phyloP scores from a whole-genome alignment of 1,140 invertebrate species.

The Brachionus plicatilis region DNA sequence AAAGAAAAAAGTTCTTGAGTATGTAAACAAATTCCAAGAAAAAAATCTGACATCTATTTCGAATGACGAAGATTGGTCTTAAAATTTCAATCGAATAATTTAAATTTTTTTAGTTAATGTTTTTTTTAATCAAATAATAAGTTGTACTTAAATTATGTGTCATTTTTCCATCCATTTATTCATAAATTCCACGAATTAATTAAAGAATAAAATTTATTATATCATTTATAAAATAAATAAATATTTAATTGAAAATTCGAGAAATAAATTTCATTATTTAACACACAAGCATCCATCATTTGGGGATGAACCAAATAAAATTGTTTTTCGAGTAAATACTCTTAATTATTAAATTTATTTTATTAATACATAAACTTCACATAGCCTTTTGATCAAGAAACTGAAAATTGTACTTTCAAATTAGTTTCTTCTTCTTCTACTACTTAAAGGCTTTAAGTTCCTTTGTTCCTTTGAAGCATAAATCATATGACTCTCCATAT shows the following conservation, averaged over 20 bases:
- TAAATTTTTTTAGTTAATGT: not conserved
- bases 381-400: too few species aligned
- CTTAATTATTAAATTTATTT: too few species aligned
- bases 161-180: not conserved
- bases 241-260: not conserved
- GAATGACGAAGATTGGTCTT: not conserved
- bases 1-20: not conserved
- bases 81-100: not conserved
- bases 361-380: too few species aligned
- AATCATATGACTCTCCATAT: too few species aligned
- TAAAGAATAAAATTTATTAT: not conserved
- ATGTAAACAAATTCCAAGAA: constrained; percentile 8
- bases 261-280: too few species aligned
- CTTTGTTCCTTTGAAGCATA: too few species aligned
- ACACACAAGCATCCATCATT: too few species aligned
- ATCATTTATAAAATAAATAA: not conserved
- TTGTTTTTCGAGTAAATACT: too few species aligned
- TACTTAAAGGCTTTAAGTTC: too few species aligned
- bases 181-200: not conserved
- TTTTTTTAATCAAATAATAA: not conserved
- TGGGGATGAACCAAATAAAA: too few species aligned
- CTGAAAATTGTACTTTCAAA: too few species aligned
- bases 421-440: too few species aligned
- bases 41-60: not conserved
- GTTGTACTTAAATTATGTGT: not conserved